Percentiles rank a stretch among this genome's conserved stretches.
Evolutionary conservation across 2,888 invertebrate species (phyloP).

Genomic region (Thalpophila matura): DNA sequence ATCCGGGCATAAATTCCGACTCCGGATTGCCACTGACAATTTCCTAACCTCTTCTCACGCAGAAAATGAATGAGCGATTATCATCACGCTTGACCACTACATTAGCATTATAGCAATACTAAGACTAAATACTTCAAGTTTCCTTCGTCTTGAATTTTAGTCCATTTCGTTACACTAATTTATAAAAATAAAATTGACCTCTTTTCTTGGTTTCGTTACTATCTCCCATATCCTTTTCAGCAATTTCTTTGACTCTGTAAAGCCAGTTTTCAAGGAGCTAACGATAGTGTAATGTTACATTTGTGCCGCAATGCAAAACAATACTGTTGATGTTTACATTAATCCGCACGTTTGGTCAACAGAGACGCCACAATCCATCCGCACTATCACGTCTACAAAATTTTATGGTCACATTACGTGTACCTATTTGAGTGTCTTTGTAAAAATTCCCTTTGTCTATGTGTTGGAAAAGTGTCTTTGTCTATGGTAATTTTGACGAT

Average conservation of each 20-base stretch:
- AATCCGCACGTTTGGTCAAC: constrained; percentile 45
- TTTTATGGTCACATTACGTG: not conserved
- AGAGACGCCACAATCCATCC: not conserved
- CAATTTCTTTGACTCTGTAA: not conserved
- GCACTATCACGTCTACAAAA: constrained; percentile 21
- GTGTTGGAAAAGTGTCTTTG: not conserved
- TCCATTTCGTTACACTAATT: too few relatives aligned
- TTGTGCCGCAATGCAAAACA: constrained; percentile 57
- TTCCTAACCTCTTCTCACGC: too few relatives aligned
- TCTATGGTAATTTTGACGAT: not conserved
- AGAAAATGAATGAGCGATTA: too few relatives aligned
- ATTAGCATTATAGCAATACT: too few relatives aligned
- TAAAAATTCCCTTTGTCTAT: not conserved
- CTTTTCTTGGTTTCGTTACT: not conserved
- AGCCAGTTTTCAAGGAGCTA: not conserved
- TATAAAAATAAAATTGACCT: too few relatives aligned
- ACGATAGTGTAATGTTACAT: constrained; percentile 31
- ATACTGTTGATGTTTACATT: constrained; percentile 51
- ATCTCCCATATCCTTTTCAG: not conserved
- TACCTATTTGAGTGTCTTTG: not conserved
- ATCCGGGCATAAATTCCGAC: too few relatives aligned
- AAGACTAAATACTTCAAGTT: too few relatives aligned
- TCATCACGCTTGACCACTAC: too few relatives aligned
- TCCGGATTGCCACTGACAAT: too few relatives aligned
- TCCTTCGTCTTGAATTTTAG: too few relatives aligned